Conservation (phyloP, 1,140 invertebrate genomes). For the Acarapis woodi region DNA sequence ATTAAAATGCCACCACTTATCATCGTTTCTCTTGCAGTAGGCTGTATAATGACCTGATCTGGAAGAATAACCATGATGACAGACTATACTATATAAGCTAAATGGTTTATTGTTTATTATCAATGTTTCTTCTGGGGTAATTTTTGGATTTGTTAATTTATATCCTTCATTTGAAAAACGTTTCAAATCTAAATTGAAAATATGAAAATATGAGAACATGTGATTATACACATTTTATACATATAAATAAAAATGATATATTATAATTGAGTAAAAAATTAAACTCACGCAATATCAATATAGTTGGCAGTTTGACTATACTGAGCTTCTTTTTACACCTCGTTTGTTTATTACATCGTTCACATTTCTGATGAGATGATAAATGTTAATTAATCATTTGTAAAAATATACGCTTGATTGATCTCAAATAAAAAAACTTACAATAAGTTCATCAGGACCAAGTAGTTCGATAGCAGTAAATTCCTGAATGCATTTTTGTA, state of each 20-base stretch:
- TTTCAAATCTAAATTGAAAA: slow-evolving; percentile 10
- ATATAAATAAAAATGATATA: background rate
- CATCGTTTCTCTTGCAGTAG: slow-evolving; percentile 4
- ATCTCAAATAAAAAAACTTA: background rate
- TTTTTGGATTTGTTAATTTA: slow-evolving; percentile 6
- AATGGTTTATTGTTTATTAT: slow-evolving; percentile 4
- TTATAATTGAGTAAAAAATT: background rate
- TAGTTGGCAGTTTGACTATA: slow-evolving; percentile 8
- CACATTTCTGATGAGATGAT: slow-evolving; percentile 8
- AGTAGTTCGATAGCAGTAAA: slow-evolving; percentile 8
- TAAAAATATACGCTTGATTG: background rate
- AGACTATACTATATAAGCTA: slow-evolving; percentile 3
- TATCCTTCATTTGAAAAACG: slow-evolving; percentile 11
- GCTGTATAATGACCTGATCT: slow-evolving; percentile 10
- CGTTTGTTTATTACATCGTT: slow-evolving; percentile 7
- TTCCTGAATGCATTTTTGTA: slow-evolving; percentile 8
- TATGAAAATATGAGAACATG: background rate
- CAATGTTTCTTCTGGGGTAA: slow-evolving; percentile 7
- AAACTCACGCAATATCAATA: slow-evolving; percentile 9
- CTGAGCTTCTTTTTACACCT: slow-evolving; percentile 8
- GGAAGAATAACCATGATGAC: slow-evolving; percentile 9
- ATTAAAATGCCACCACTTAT: slow-evolving; percentile 10
- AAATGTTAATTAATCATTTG: background rate
- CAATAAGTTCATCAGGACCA: slow-evolving; percentile 6
- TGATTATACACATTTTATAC: background rate